Conservation (phyloP, 1,140 invertebrate genomes). For the Pomacea maculata region DNA sequence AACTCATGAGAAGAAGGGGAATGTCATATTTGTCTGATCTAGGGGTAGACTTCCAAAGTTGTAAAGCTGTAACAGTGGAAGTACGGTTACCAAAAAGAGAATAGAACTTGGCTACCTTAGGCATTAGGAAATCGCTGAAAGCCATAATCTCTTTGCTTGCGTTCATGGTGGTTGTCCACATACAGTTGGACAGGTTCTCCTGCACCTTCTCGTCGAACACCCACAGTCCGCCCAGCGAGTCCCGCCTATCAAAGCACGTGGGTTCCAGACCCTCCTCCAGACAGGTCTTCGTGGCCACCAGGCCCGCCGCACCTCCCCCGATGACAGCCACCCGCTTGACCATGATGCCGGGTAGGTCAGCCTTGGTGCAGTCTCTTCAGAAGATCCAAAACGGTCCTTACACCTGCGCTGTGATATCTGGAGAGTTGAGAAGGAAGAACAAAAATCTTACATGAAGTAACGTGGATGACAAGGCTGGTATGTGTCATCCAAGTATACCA, state of each 20-base stretch:
- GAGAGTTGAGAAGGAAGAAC: too few species aligned
- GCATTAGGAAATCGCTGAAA: slow-evolving; percentile 68
- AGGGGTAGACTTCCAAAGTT: background rate
- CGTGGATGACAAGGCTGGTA: too few species aligned
- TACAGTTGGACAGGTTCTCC: slow-evolving; percentile 52
- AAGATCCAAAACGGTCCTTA: too few species aligned
- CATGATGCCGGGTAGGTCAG: background rate
- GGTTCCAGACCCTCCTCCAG: slow-evolving; percentile 61
- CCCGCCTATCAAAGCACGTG: slow-evolving; percentile 61
- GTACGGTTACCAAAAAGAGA: too few species aligned
- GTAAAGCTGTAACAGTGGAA: too few species aligned
- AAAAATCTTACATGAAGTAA: too few species aligned
- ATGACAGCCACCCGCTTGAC: slow-evolving; percentile 51
- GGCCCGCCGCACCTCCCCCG: slow-evolving; percentile 66
- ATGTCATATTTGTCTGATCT: too few species aligned
- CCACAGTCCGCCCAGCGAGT: slow-evolving; percentile 59
- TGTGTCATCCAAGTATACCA: too few species aligned
- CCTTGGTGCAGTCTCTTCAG: background rate
- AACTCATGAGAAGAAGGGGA: too few species aligned
- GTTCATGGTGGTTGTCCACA: slow-evolving; percentile 63
- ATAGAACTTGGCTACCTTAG: slow-evolving; percentile 30
- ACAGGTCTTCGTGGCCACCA: slow-evolving; percentile 65
- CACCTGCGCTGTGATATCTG: too few species aligned
- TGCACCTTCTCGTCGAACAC: slow-evolving; percentile 28
- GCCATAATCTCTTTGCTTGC: slow-evolving; percentile 69